Evolutionary conservation across 1,140 invertebrate genomes (phyloP).

Genomic region (Heliconius hermathena): DNA sequence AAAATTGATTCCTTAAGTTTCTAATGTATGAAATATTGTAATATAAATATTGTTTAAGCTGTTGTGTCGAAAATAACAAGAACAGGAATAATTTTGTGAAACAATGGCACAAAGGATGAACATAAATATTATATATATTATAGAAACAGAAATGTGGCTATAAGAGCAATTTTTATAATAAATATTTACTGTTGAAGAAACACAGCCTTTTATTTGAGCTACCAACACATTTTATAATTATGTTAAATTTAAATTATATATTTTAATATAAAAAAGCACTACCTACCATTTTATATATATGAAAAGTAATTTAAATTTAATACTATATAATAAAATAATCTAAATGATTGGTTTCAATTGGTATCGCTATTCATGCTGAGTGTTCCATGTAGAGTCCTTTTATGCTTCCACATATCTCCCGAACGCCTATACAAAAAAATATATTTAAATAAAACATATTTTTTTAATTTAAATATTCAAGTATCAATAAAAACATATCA

Average conservation of each 20-base stretch:
- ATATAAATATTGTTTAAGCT: slow-evolving; percentile 81
- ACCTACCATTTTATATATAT: neutral
- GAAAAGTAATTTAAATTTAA: neutral
- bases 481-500: neutral
- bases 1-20: slow-evolving; percentile 63
- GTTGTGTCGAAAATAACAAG: slow-evolving; percentile 81
- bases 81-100: slow-evolving; percentile 82
- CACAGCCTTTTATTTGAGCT: slow-evolving; percentile 30
- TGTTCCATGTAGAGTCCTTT: slow-evolving; percentile 68
- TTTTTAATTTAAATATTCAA: neutral
- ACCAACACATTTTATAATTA: neutral
- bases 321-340: slow-evolving; percentile 1
- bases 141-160: slow-evolving; percentile 81
- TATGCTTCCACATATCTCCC: slow-evolving; percentile 78
- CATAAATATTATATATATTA: slow-evolving; percentile 82
- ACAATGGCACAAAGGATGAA: slow-evolving; percentile 81
- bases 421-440: slow-evolving; percentile 58
- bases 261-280: neutral
- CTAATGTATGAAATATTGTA: slow-evolving; percentile 78
- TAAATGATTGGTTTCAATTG: slow-evolving; percentile 1
- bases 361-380: neutral
- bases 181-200: slow-evolving; percentile 81
- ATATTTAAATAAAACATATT: neutral
- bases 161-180: slow-evolving; percentile 82
- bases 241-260: neutral